Conservation (phyloP, 35 echinoderm and acorn worm species). For the Diadema setosum region DNA sequence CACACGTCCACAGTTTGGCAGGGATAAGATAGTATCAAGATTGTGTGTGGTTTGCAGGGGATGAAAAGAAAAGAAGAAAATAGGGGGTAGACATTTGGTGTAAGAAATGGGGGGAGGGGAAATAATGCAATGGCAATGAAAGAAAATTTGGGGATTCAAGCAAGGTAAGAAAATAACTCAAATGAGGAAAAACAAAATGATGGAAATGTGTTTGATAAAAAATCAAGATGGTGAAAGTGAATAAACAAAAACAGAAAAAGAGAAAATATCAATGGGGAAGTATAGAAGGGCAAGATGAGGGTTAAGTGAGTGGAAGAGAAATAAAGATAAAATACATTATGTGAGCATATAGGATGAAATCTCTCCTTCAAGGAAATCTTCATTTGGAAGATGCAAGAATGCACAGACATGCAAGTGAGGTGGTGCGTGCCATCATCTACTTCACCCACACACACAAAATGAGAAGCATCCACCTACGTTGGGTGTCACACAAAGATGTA, state of each 20-base stretch:
- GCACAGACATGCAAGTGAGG: too few relatives aligned
- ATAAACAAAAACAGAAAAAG: not conserved
- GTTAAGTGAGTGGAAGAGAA: not conserved
- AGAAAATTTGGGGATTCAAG: not conserved
- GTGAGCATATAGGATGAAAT: not conserved
- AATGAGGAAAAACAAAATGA: too few relatives aligned
- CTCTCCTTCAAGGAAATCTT: too few relatives aligned
- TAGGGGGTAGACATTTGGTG: too few relatives aligned
- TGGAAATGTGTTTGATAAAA: not conserved
- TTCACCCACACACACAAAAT: too few relatives aligned
- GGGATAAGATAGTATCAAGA: not conserved
- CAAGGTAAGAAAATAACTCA: not conserved
- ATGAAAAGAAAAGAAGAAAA: not conserved
- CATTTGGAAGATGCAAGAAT: too few relatives aligned
- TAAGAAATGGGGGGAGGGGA: too few relatives aligned
- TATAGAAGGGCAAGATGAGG: not conserved
- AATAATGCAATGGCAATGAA: too few relatives aligned
- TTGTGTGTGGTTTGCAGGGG: not conserved
- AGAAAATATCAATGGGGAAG: not conserved
- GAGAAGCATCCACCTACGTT: too few relatives aligned
- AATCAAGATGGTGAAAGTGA: not conserved
- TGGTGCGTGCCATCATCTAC: too few relatives aligned
- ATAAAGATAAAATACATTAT: not conserved
- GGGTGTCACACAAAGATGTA: too few relatives aligned
- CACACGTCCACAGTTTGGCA: not conserved